phyloP scores from a whole-genome alignment of 2,888 invertebrate species.

The Andricus quercusramuli region DNA sequence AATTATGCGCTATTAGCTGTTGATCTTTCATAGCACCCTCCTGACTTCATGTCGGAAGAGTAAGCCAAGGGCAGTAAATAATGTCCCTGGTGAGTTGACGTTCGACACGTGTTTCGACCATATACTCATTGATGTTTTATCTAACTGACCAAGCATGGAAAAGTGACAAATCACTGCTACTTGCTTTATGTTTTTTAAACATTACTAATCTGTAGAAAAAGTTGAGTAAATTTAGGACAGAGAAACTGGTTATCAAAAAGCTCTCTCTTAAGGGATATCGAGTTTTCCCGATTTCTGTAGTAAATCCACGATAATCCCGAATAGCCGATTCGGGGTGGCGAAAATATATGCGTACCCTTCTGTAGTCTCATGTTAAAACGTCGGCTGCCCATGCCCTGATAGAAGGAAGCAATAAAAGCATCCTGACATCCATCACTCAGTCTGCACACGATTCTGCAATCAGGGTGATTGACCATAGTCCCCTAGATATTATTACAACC shows the following conservation, averaged over 20 bases:
- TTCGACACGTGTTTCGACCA: background rate
- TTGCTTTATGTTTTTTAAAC: background rate
- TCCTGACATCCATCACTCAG: constrained; percentile 38
- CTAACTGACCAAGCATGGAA: background rate
- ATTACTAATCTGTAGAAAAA: background rate
- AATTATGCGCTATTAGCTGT: background rate
- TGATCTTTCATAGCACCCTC: background rate
- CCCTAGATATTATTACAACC: constrained; percentile 11
- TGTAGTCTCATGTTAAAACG: constrained; percentile 37
- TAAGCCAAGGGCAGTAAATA: background rate
- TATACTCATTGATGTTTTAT: background rate
- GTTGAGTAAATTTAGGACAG: background rate
- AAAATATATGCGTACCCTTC: constrained; percentile 30
- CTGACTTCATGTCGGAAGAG: background rate
- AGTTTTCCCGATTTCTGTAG: background rate
- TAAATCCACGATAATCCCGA: constrained; percentile 25
- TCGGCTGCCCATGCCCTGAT: constrained; percentile 27
- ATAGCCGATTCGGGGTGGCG: background rate
- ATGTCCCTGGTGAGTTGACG: background rate
- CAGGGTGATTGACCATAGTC: constrained; percentile 15
- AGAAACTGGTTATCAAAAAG: background rate
- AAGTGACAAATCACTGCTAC: background rate
- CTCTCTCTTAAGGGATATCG: background rate
- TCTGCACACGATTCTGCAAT: constrained; percentile 34
- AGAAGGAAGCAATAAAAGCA: constrained; percentile 35